Percentiles rank a stretch among this genome's conserved stretches.
Conservation (phyloP, 2,888 invertebrate genomes). For the Polymixis lichenea region DNA sequence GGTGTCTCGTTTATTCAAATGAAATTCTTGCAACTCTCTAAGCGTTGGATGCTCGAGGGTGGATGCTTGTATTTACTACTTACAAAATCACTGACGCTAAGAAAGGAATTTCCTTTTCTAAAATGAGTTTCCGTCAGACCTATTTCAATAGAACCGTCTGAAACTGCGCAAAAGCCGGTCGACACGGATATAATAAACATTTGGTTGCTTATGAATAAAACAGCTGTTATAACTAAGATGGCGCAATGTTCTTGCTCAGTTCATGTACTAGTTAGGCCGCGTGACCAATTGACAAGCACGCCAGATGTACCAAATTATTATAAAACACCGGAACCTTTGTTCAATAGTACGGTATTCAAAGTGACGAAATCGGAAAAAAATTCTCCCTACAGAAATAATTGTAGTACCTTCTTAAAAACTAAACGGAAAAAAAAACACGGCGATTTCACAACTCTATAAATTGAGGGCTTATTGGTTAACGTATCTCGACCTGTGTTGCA, state of each 20-base stretch:
- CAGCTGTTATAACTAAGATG: constrained; percentile 73
- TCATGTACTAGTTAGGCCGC: constrained; percentile 57
- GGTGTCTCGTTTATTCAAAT: constrained; percentile 65
- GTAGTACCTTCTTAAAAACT: neutral
- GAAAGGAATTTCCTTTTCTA: constrained; percentile 37
- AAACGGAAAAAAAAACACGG: neutral
- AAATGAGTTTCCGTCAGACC: constrained; percentile 19
- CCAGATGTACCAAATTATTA: constrained; percentile 63
- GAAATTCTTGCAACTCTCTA: constrained; percentile 61
- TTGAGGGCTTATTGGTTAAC: constrained; percentile 5
- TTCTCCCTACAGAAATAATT: neutral
- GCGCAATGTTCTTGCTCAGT: constrained; percentile 66
- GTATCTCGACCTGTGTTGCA: neutral
- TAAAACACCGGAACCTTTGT: constrained; percentile 48
- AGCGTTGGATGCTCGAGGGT: constrained; percentile 58
- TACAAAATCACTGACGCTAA: constrained; percentile 58
- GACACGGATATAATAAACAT: constrained; percentile 55
- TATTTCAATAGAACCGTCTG: constrained; percentile 29
- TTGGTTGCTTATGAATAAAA: constrained; percentile 70
- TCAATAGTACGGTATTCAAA: constrained; percentile 9
- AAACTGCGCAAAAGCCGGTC: constrained; percentile 48
- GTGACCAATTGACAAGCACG: constrained; percentile 71
- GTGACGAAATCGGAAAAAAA: constrained; percentile 11
- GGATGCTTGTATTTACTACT: constrained; percentile 40
- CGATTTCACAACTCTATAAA: constrained; percentile 9